A percentile compares a stretch with the other conserved stretches of the same genome.
Conservation (phyloP, 2,888 invertebrate species). For the Caenorhabditis doughertyi region DNA sequence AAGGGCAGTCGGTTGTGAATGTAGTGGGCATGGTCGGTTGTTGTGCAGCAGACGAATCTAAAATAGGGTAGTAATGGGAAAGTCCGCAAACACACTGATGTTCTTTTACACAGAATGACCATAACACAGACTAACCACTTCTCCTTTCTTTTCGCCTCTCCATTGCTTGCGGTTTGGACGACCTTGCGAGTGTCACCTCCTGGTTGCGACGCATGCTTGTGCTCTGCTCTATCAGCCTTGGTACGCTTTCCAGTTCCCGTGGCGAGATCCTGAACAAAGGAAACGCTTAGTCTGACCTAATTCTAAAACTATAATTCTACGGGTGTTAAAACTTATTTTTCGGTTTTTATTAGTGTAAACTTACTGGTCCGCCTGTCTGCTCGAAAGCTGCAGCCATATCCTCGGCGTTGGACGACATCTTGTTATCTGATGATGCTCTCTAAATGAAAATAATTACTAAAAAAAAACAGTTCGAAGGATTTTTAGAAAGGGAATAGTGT, state of each 20-base stretch:
- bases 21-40: neutral
- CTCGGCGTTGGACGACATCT: constrained; percentile 77
- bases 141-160: constrained; percentile 81
- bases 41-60: constrained; percentile 13
- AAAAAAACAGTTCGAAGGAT: too few species aligned
- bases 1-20: constrained; percentile 38
- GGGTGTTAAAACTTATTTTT: too few species aligned
- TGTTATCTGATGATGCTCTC: neutral
- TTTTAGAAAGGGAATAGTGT: too few species aligned
- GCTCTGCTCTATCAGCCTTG: constrained; percentile 79
- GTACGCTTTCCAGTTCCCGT: constrained; percentile 75
- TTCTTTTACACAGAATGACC: neutral
- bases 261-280: constrained; percentile 59
- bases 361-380: constrained; percentile 74
- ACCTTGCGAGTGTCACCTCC: constrained; percentile 77
- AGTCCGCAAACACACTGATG: constrained; percentile 29
- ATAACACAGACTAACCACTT: constrained; percentile 48
- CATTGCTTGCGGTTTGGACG: constrained; percentile 77
- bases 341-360: neutral
- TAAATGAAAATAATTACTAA: neutral
- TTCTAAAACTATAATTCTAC: too few species aligned
- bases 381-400: constrained; percentile 79
- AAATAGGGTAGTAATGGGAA: neutral
- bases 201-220: constrained; percentile 78
- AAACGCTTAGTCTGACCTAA: too few species aligned